These are phyloP conservation scores for Zoanthus sociatus DNA, from an alignment of 92 coral and sea anemone species.

Conservation along the genomic window DNA sequence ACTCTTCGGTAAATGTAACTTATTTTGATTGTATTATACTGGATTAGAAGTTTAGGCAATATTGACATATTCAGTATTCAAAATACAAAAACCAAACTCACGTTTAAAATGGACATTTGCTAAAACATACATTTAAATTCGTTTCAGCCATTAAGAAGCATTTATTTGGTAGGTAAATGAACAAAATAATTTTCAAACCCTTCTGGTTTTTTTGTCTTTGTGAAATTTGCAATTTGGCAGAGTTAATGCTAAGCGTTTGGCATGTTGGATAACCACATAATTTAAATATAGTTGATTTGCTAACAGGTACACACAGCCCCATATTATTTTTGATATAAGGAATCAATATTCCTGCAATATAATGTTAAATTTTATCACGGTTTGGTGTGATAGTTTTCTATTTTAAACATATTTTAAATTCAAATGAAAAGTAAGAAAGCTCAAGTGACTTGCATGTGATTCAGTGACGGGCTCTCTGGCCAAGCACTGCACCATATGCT, in stretches of 20 bases:
- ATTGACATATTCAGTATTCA: constrained; percentile 20
- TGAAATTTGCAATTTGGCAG: constrained; percentile 31
- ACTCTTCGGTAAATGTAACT: constrained; percentile 24
- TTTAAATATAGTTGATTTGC: constrained; percentile 14
- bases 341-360: constrained; percentile 12
- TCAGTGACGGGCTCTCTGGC: neutral
- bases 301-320: constrained; percentile 10
- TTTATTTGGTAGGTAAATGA: neutral
- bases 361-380: neutral
- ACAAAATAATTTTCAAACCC: neutral
- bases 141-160: neutral
- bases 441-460: constrained; percentile 3
- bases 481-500: neutral
- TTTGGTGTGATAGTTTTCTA: neutral
- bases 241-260: constrained; percentile 17
- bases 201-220: neutral
- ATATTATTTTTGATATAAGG: constrained; percentile 48
- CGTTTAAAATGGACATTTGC: neutral
- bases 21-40: constrained; percentile 33
- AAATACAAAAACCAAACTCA: constrained; percentile 17
- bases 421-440: neutral
- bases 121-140: constrained; percentile 1
- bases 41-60: neutral
- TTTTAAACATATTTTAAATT: neutral
- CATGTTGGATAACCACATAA: constrained; percentile 41